Percentiles rank a stretch among this genome's conserved stretches.
Conservation (phyloP, 2,113 vertebrate genomes). For the Cervus canadensis region DNA sequence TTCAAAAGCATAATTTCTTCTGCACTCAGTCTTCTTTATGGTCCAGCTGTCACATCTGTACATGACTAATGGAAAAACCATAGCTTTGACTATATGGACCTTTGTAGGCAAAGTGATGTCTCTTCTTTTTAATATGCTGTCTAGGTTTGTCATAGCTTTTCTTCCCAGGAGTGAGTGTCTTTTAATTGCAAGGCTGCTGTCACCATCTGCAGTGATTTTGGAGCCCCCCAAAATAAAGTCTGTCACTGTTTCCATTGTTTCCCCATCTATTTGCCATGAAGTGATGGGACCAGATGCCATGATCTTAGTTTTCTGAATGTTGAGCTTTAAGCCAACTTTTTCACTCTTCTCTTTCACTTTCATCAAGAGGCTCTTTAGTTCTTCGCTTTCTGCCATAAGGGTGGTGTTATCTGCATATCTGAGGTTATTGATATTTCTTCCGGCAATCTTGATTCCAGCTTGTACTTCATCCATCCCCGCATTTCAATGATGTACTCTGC, state of each 20-base stretch:
- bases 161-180: not conserved
- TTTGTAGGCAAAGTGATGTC: not conserved
- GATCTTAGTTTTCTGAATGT: not conserved
- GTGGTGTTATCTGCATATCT: not conserved
- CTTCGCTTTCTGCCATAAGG: not conserved
- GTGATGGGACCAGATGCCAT: fast-evolving
- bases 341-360: not conserved
- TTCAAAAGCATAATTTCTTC: not conserved
- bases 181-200: not conserved
- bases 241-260: not conserved
- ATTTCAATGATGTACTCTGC: not conserved
- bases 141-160: not conserved
- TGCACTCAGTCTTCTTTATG: not conserved
- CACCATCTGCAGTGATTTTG: not conserved
- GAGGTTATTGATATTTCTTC: not conserved
- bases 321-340: not conserved
- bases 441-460: not conserved
- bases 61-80: not conserved
- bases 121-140: not conserved
- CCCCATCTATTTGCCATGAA: not conserved
- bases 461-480: not conserved
- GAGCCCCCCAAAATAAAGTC: not conserved
- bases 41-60: not conserved
- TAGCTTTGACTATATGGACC: not conserved
- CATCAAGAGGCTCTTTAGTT: not conserved